Percentiles rank a stretch among this genome's conserved stretches.
Conservation (phyloP, 2,888 invertebrate genomes). For the Cabera pusaria region DNA sequence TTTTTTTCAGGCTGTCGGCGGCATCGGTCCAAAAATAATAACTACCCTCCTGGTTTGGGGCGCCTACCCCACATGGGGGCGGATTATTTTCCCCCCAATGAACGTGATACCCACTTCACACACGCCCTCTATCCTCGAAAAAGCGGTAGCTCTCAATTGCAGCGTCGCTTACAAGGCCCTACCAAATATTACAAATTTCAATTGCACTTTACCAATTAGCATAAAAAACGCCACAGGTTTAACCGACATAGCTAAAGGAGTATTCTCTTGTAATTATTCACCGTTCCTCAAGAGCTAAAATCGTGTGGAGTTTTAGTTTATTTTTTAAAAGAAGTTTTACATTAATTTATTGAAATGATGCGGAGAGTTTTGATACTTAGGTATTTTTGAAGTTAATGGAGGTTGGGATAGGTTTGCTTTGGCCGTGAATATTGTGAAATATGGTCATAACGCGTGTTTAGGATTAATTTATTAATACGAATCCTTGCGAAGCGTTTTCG, state of each 20-base stretch:
- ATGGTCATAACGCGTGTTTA: too few relatives aligned
- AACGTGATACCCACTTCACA: constrained; percentile 17
- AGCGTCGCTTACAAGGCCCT: constrained; percentile 36
- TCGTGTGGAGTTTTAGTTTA: constrained; percentile 1
- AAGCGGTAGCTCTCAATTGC: constrained; percentile 41
- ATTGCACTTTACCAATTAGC: constrained; percentile 42
- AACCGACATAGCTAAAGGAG: constrained; percentile 36
- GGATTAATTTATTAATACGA: too few relatives aligned
- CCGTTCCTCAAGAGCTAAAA: constrained; percentile 40
- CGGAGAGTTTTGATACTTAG: too few relatives aligned
- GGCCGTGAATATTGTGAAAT: too few relatives aligned
- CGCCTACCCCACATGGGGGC: constrained; percentile 90
- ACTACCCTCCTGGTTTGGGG: constrained; percentile 88
- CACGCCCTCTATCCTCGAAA: constrained; percentile 12
- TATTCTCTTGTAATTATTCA: constrained; percentile 49
- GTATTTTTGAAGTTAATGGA: too few relatives aligned
- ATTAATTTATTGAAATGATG: too few relatives aligned
- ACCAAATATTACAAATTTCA: constrained; percentile 35
- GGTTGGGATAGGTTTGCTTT: too few relatives aligned
- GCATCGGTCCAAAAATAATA: constrained; percentile 90
- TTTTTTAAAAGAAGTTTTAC: too few relatives aligned
- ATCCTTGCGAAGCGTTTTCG: too few relatives aligned
- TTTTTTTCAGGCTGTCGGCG: constrained; percentile 85
- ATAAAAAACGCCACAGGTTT: constrained; percentile 26
- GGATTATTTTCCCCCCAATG: constrained; percentile 80